Evolutionary conservation across 2,113 vertebrate species (phyloP).

Genomic region (Odocoileus virginianus): DNA sequence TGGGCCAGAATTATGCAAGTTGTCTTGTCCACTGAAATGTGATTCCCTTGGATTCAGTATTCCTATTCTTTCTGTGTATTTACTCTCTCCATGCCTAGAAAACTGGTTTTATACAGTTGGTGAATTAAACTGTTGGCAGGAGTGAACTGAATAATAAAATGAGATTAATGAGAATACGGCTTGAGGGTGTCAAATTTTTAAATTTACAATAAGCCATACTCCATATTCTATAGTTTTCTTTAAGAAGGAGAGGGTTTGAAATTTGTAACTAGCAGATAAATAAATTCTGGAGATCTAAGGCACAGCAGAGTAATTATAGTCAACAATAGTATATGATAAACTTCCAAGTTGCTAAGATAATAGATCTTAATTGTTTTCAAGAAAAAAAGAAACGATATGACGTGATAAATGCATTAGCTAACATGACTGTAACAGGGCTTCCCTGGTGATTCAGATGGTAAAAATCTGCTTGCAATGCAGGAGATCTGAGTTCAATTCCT

Average conservation of each 20-base stretch:
- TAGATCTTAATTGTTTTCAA: not conserved
- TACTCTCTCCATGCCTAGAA: not conserved
- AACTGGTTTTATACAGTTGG: not conserved
- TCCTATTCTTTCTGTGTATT: not conserved
- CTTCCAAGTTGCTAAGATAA: not conserved
- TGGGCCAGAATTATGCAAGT: not conserved
- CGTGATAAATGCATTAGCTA: not conserved
- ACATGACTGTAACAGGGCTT: not conserved
- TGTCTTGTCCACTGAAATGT: not conserved
- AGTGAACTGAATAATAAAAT: not conserved
- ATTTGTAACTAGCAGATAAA: not conserved
- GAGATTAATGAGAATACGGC: not conserved
- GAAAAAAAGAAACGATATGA: not conserved
- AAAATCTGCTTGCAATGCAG: not conserved
- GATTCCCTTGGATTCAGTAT: not conserved
- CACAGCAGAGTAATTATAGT: not conserved
- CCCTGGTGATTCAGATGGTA: not conserved
- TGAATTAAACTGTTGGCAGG: not conserved
- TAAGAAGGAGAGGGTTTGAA: not conserved
- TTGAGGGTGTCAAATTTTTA: not conserved
- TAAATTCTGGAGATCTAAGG: not conserved
- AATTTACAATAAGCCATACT: not conserved
- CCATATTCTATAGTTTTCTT: not conserved
- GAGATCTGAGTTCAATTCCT: not conserved
- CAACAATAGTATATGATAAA: not conserved